These are phyloP conservation scores for Phaethon lepturus DNA, from an alignment of 2,113 vertebrate species.

Conservation along the genomic window DNA sequence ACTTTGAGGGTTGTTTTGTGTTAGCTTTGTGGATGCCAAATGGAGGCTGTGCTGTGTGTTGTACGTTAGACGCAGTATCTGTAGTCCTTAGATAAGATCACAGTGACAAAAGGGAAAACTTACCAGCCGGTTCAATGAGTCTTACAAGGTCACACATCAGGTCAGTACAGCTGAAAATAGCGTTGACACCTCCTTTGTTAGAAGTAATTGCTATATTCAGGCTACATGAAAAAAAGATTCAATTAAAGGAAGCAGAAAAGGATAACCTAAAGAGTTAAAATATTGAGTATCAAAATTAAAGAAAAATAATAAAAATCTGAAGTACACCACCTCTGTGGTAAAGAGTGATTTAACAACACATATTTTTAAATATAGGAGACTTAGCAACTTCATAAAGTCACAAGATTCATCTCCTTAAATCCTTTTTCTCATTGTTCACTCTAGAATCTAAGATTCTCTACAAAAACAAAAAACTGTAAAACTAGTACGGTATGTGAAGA, in stretches of 20 bases:
- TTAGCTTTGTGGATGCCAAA: neutral
- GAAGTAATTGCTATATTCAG: neutral
- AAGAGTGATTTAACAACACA: neutral
- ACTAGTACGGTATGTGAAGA: neutral
- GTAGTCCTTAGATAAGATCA: neutral
- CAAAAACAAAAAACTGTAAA: neutral
- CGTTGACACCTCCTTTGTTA: neutral
- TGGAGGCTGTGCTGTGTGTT: neutral
- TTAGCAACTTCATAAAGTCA: neutral
- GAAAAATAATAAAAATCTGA: neutral
- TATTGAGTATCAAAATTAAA: neutral
- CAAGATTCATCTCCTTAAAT: neutral
- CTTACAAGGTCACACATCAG: neutral
- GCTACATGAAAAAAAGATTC: neutral
- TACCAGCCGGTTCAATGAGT: neutral
- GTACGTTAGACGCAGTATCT: neutral
- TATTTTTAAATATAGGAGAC: neutral
- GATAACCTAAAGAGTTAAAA: neutral
- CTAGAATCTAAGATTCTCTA: neutral
- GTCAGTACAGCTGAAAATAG: constrained; percentile 2
- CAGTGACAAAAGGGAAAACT: neutral
- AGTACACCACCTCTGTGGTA: neutral
- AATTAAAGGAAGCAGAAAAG: neutral
- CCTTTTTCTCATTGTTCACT: neutral
- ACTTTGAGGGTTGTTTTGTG: neutral